Percentiles rank a stretch among this genome's conserved stretches.
These are phyloP conservation scores for Pipra filicauda DNA, from an alignment of 2,113 vertebrate genomes.

Conservation along the genomic window DNA sequence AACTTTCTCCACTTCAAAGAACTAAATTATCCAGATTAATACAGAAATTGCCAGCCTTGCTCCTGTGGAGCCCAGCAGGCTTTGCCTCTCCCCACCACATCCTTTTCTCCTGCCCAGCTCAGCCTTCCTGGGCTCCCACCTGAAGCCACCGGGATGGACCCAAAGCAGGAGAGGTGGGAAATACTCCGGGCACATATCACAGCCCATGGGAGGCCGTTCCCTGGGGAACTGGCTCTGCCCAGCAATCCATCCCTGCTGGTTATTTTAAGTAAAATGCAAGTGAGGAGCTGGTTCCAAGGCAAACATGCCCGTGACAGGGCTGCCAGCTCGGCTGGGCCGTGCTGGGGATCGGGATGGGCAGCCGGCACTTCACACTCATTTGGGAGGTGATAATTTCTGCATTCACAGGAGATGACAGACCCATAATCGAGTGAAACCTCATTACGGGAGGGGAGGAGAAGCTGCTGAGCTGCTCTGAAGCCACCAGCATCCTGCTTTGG, in stretches of 20 bases:
- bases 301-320: rapidly evolving
- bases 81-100: background rate
- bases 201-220: background rate
- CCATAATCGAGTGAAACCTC: background rate
- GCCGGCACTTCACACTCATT: background rate
- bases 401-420: background rate
- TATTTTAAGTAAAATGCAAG: background rate
- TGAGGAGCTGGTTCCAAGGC: background rate
- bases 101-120: background rate
- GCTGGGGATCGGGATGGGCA: background rate
- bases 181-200: rapidly evolving
- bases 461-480: background rate
- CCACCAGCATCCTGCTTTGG: background rate
- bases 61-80: background rate
- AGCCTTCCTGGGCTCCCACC: background rate
- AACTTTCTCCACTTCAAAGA: slow-evolving; percentile 54
- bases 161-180: background rate
- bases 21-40: background rate
- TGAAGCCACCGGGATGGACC: background rate
- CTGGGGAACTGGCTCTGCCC: background rate
- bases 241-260: rapidly evolving
- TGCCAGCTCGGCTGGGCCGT: background rate
- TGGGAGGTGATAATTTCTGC: slow-evolving; percentile 34
- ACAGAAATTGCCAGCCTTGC: background rate
- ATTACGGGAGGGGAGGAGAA: background rate